Evolutionary conservation across 35 echinoderm and acorn worm genomes (phyloP), one percentile per base, ranked within the genome.

Genomic region (Apostichopus japonicus): DNA sequence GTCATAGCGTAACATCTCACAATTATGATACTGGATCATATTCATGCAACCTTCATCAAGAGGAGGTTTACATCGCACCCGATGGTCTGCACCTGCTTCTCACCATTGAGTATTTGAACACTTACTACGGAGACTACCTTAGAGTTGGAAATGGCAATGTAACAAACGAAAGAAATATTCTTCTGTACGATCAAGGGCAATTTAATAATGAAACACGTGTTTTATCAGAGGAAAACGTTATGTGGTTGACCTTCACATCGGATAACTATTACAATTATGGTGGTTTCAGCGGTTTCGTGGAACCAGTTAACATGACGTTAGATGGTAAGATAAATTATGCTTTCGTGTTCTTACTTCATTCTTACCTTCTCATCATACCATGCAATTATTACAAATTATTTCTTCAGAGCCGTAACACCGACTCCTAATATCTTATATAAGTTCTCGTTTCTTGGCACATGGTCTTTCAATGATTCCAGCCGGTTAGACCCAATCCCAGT

Each of bases 171-270:
- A 16, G 51, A 83, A 56, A n/a, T 8, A 16, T 83, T 83, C 10
- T 55, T 1, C 16, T 6, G 10, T 83, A 56, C 14, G 19, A 44
- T 6, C 11, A 52, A 10, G 27, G 79, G 0, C 1, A 15, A 11
- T 10, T 56, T 25, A 5, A 19, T 23, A 4, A 83, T 15, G 79
- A 83, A 83, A 83, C 19, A 53, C 11, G 33, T 55, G 53, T 83
- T 55, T 14, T 83, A 21, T 83, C 79, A 83, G 55, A 53, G 55
- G 79, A 52, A 83, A 83, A 83, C 51, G 16, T 15, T 2, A 54
- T 83, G 79, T 83, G 79, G 79, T 55, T 83, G 51, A 53, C 70
- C 70, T 73, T 73, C 21, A n/a, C 16, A 73, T 73, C 70, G 16
- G 70, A 73, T 22, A 17, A 5, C 19, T 73, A 16, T 73, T 1